Evolutionary conservation across 2,113 vertebrate species (phyloP).

Genomic region (Laticauda colubrina): DNA sequence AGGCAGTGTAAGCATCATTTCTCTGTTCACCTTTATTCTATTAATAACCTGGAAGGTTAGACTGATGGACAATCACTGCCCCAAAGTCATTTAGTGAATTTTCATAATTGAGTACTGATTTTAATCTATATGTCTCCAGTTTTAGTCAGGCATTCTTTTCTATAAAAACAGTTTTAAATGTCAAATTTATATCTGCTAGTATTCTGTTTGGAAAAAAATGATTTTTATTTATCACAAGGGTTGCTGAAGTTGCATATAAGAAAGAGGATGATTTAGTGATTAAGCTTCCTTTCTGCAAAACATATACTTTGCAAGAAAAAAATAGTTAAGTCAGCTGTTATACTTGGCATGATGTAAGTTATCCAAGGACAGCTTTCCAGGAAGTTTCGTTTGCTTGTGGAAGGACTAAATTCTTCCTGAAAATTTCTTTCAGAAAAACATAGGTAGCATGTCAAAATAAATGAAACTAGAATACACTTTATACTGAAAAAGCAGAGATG

Average conservation of each 20-base stretch:
- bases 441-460: background rate
- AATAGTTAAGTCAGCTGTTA: conserved; percentile 2
- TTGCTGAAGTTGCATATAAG: background rate
- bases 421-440: background rate
- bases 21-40: background rate
- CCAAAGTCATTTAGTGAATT: background rate
- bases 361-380: conserved; percentile 12
- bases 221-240: background rate
- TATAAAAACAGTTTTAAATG: background rate
- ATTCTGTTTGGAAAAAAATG: background rate
- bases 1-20: background rate
- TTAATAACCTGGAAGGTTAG: background rate
- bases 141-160: background rate
- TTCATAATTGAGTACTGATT: background rate
- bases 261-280: background rate
- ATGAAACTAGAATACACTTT: background rate
- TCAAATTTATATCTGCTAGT: background rate
- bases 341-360: background rate
- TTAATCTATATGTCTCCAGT: background rate
- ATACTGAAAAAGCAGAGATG: background rate
- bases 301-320: background rate
- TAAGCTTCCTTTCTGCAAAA: background rate
- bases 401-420: background rate
- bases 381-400: conserved; percentile 12
- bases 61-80: background rate